A percentile compares a stretch with the other conserved stretches of the same genome.
Conservation (phyloP, 2,888 invertebrate genomes). For the Lordiphosa fenestrarum region DNA sequence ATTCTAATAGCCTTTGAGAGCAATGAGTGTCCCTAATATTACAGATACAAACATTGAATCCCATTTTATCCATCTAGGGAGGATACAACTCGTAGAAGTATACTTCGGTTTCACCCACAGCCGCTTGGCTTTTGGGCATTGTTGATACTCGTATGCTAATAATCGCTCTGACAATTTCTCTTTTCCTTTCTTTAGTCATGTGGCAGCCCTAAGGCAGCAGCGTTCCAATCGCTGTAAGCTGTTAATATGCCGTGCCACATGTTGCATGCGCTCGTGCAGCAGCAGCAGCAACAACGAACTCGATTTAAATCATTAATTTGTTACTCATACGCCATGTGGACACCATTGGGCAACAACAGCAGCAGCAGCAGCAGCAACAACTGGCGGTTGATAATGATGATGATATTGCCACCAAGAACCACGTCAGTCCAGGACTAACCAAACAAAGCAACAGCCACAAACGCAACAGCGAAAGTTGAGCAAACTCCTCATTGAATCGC, state of each 20-base stretch:
- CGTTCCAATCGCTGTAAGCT: constrained; percentile 32
- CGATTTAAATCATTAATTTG: constrained; percentile 15
- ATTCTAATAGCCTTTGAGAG: too few species aligned
- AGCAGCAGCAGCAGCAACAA: constrained; percentile 24
- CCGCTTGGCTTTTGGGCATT: too few species aligned
- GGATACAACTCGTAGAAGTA: too few species aligned
- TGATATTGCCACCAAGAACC: constrained; percentile 42
- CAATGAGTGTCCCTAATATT: too few species aligned
- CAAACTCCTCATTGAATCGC: constrained; percentile 20
- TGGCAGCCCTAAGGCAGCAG: constrained; percentile 39
- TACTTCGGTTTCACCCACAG: neutral
- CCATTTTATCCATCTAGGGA: too few species aligned
- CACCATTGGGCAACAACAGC: constrained; percentile 3
- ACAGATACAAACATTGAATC: too few species aligned
- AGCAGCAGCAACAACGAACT: constrained; percentile 20
- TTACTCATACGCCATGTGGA: constrained; percentile 26
- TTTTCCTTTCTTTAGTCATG: constrained; percentile 24
- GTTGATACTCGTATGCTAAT: constrained; percentile 8
- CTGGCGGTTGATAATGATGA: constrained; percentile 38
- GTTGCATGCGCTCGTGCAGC: constrained; percentile 54
- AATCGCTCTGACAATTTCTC: neutral
- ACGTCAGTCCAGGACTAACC: constrained; percentile 14
- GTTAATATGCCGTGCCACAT: constrained; percentile 56
- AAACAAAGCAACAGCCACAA: constrained; percentile 19
- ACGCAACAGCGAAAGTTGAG: constrained; percentile 37